Evolutionary conservation across 2,797 vertebrate species (phyloP).

Genomic region (Crypturellus tataupa): DNA sequence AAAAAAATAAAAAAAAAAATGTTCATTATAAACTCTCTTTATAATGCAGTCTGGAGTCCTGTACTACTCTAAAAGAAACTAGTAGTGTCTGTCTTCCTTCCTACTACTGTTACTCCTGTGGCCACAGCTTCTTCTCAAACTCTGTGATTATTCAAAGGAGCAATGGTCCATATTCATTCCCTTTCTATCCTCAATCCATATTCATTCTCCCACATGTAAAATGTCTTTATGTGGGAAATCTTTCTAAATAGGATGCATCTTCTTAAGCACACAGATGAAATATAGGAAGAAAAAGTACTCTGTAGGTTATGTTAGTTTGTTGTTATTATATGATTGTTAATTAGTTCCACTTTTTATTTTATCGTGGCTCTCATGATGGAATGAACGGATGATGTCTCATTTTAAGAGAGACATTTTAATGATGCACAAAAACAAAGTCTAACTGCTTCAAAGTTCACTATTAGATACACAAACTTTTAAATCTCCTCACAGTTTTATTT

Average conservation of each 20-base stretch:
- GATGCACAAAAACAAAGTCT: neutral
- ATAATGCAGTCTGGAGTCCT: neutral
- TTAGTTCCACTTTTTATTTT: neutral
- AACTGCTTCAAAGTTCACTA: neutral
- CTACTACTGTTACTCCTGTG: neutral
- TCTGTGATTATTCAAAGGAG: neutral
- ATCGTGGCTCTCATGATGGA: neutral
- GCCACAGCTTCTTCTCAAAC: neutral
- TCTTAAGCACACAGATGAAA: neutral
- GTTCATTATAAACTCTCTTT: neutral
- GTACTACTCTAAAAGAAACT: neutral
- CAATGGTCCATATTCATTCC: neutral
- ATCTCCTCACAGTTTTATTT: neutral
- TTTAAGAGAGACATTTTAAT: neutral
- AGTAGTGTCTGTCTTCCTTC: neutral
- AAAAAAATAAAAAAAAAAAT: slow-evolving; percentile 55
- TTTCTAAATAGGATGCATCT: neutral
- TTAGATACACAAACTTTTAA: neutral
- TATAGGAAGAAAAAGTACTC: neutral
- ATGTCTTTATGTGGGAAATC: neutral
- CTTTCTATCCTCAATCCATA: neutral
- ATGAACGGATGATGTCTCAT: neutral
- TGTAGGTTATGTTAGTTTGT: neutral
- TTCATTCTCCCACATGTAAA: neutral
- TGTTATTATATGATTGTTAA: neutral